Evolutionary conservation across 2,888 invertebrate genomes (phyloP).

Genomic region (Ophonus ardosiacus): DNA sequence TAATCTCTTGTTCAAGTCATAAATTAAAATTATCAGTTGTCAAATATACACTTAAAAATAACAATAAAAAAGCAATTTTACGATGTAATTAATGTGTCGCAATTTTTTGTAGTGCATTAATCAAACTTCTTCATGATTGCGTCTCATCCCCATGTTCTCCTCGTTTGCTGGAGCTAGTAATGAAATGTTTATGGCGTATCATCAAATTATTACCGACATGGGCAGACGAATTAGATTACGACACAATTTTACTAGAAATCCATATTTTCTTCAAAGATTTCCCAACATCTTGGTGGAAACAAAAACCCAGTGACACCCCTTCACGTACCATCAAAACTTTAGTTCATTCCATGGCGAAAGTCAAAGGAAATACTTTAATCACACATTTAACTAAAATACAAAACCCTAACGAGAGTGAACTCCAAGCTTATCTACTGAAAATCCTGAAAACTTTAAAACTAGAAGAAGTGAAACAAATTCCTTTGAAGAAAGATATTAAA

Average conservation of each 20-base stretch:
- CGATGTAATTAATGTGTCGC: background rate
- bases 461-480: slow-evolving; percentile 75
- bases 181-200: slow-evolving; percentile 97
- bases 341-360: slow-evolving; percentile 93
- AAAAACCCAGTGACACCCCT: slow-evolving; percentile 90
- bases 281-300: slow-evolving; percentile 93
- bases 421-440: slow-evolving; percentile 90
- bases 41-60: too few relatives aligned
- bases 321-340: slow-evolving; percentile 95
- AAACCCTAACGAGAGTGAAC: slow-evolving; percentile 89
- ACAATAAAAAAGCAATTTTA: too few relatives aligned
- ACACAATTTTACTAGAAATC: slow-evolving; percentile 88
- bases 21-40: too few relatives aligned
- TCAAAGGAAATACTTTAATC: slow-evolving; percentile 89
- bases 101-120: slow-evolving; percentile 84
- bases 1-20: too few relatives aligned
- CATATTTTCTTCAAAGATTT: slow-evolving; percentile 93
- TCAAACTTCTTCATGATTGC: slow-evolving; percentile 91
- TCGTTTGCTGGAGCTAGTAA: slow-evolving; percentile 88
- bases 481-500: slow-evolving; percentile 72
- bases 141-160: slow-evolving; percentile 83
- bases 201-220: slow-evolving; percentile 92
- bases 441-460: slow-evolving; percentile 77
- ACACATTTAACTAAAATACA: slow-evolving; percentile 87
- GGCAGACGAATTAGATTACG: slow-evolving; percentile 86